Percentiles rank a stretch among this genome's conserved stretches.
These are phyloP conservation scores for Sinocyclocheilus rhinocerous DNA, from an alignment of 2,113 vertebrate genomes.

Conservation along the genomic window DNA sequence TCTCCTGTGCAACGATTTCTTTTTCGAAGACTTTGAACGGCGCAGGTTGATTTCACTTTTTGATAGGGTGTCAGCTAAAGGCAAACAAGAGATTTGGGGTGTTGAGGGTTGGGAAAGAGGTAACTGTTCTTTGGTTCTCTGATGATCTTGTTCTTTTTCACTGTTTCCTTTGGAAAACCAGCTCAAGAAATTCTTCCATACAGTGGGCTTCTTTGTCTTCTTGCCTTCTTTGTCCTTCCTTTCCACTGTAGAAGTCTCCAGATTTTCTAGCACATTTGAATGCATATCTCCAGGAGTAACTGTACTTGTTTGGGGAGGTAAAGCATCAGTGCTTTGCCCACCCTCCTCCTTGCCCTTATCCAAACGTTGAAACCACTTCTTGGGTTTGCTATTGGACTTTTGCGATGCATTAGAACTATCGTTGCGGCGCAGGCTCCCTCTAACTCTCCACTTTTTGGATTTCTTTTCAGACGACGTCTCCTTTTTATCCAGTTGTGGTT, in stretches of 20 bases:
- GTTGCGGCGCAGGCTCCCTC: neutral
- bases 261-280: neutral
- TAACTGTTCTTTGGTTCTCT: neutral
- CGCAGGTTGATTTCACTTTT: neutral
- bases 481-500: conserved; percentile 11
- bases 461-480: neutral
- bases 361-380: neutral
- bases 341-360: conserved; percentile 18
- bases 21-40: conserved; percentile 65
- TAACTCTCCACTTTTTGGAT: conserved; percentile 27
- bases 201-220: conserved; percentile 68
- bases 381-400: conserved; percentile 22
- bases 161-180: conserved; percentile 70
- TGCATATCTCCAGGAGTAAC: neutral
- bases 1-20: conserved; percentile 62
- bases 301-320: neutral
- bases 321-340: neutral
- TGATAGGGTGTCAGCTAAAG: neutral
- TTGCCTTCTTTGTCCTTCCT: conserved; percentile 63
- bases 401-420: neutral
- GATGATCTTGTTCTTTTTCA: conserved; percentile 72
- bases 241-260: neutral
- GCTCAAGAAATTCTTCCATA: conserved; percentile 75
- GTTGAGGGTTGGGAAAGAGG: neutral
- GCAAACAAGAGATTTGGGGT: conserved; percentile 36